These are phyloP conservation scores for Etheostoma spectabile DNA, from an alignment of 2,113 vertebrate species.

Conservation along the genomic window DNA sequence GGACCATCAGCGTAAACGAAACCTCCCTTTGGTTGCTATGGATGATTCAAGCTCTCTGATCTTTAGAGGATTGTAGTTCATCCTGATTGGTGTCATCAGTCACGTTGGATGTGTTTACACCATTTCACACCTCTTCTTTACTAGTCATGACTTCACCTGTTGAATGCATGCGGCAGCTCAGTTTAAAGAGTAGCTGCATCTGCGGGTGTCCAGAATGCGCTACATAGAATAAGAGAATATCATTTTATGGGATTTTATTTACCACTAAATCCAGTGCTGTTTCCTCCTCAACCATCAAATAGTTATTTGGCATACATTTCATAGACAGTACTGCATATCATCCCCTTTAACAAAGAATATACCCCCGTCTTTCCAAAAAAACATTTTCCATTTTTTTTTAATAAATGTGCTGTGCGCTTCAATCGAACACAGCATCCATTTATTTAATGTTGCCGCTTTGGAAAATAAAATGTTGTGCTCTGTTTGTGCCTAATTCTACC, in stretches of 20 bases:
- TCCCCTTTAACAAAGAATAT: neutral
- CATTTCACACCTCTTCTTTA: neutral
- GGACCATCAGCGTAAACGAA: neutral
- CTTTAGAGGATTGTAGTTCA: neutral
- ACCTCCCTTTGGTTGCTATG: constrained; percentile 6
- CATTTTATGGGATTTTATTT: neutral
- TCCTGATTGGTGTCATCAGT: constrained; percentile 7
- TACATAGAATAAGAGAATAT: neutral
- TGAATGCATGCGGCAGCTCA: neutral
- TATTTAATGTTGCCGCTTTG: neutral
- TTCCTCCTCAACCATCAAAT: neutral
- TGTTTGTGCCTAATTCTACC: neutral
- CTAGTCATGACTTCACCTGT: neutral
- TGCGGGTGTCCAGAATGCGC: neutral
- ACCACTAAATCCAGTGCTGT: neutral
- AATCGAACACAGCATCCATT: neutral
- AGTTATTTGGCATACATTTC: neutral
- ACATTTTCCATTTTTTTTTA: neutral
- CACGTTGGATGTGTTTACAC: neutral
- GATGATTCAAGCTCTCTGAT: neutral
- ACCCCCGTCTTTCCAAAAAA: neutral
- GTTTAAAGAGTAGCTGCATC: neutral
- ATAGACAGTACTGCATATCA: neutral
- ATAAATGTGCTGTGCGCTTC: neutral
- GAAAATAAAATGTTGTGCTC: neutral